Percentiles rank a stretch among this genome's conserved stretches.
Evolutionary conservation across 2,113 vertebrate genomes (phyloP).

Genomic region (Zeus faber): DNA sequence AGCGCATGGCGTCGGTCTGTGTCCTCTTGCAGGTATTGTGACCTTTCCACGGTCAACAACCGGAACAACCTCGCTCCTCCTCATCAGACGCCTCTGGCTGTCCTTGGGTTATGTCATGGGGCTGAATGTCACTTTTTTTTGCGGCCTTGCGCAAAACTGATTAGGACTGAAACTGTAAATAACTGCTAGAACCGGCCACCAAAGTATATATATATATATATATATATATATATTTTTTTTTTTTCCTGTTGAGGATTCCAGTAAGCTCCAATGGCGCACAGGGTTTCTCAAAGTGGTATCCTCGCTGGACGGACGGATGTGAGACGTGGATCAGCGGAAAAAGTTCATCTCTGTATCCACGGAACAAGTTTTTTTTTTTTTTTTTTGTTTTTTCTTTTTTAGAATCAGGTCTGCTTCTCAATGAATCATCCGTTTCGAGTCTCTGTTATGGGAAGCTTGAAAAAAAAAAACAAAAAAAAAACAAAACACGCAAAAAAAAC

Average conservation of each 20-base stretch:
- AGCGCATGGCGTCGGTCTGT: conserved; percentile 30
- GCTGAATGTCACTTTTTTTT: conserved; percentile 39
- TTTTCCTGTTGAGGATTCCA: conserved; percentile 27
- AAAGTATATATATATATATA: not conserved
- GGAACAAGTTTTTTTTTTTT: conserved; percentile 48
- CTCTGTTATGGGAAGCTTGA: conserved; percentile 67
- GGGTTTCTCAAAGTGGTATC: too few relatives aligned
- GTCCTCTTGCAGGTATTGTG: conserved; percentile 48
- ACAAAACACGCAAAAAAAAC: too few relatives aligned
- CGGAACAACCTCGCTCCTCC: conserved; percentile 37
- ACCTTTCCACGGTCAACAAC: conserved; percentile 43
- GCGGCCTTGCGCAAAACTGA: conserved; percentile 30
- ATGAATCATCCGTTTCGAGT: conserved; percentile 66
- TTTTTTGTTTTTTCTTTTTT: conserved; percentile 51
- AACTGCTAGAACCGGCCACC: conserved; percentile 13
- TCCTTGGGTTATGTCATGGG: conserved; percentile 43
- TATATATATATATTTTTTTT: not conserved
- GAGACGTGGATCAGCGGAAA: conserved; percentile 54
- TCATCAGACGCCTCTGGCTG: conserved; percentile 26
- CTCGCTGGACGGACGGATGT: too few relatives aligned
- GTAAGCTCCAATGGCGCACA: conserved; percentile 8
- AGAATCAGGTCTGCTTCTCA: conserved; percentile 59
- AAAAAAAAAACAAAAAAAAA: conserved; percentile 68
- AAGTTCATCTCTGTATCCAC: conserved; percentile 46
- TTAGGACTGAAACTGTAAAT: conserved; percentile 26